Percentiles rank a stretch among this genome's conserved stretches.
phyloP scores from a whole-genome alignment of 1,140 invertebrate genomes.

The Macrostomum lignano region DNA sequence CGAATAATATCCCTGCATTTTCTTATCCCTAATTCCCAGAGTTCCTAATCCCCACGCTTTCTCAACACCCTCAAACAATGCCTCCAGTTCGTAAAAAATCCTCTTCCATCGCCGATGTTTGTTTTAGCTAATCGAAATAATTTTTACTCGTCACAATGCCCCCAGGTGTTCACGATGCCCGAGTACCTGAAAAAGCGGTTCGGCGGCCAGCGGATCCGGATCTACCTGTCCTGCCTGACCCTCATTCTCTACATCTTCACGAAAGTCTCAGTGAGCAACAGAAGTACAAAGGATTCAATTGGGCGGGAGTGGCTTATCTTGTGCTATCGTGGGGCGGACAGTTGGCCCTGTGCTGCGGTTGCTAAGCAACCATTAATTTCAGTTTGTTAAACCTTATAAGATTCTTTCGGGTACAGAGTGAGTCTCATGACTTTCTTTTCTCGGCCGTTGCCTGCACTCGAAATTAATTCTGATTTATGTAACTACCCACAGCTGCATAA shows the following conservation, averaged over 20 bases:
- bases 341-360: too few species aligned
- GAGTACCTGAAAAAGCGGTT: constrained; percentile 34
- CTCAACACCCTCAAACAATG: constrained; percentile 33
- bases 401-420: too few species aligned
- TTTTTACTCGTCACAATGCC: constrained; percentile 9
- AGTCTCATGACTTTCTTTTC: too few species aligned
- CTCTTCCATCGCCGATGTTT: constrained; percentile 31
- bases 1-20: not conserved
- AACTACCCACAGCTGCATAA: too few species aligned
- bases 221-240: constrained; percentile 33
- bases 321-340: too few species aligned
- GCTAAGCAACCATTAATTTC: too few species aligned
- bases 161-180: constrained; percentile 34
- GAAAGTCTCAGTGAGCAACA: constrained; percentile 36
- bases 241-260: constrained; percentile 35
- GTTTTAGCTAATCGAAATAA: constrained; percentile 36
- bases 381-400: too few species aligned
- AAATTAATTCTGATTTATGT: too few species aligned
- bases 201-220: constrained; percentile 32
- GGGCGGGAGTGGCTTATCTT: too few species aligned
- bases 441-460: too few species aligned
- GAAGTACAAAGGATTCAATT: too few species aligned
- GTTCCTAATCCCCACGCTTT: constrained; percentile 35
- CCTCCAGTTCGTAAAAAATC: constrained; percentile 32
- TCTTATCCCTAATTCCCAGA: constrained; percentile 15